Base-by-base conservation (phyloP, 1,140 invertebrate species). In the Ooceraea biroi region DNA sequence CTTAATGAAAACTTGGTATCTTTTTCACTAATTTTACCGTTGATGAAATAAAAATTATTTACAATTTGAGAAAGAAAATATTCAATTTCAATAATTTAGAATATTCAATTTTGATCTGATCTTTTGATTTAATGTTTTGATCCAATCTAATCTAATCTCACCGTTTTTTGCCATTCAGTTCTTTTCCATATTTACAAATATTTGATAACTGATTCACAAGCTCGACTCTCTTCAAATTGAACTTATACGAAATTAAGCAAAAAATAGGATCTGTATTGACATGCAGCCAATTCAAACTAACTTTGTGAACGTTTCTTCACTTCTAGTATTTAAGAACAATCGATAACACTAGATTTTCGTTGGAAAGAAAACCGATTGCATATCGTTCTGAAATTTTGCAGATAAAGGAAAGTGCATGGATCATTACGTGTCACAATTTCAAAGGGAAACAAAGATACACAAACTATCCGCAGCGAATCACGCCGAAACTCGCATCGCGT, bases 41-140 rank as follows among this genome's bases (percentile, higher is more conserved):
- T 65, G 12, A 50, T 4, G 44, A 14, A 60, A 27, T 50, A 12
- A 25, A 41, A 74, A 46, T 25, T n/a, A n/a, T 1, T 27, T 58
- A 10, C 30, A 76, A 76, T 76, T 63, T 22, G 60, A 0, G 17
- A 25, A 30, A 14, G n/a, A 76, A n/a, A n/a, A 63, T 8, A 19
- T 46, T 48, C 36, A 12, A 30, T 30, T 50, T 46, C 3, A 48
- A 63, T 22, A 19, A 4, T 5, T 22, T 52, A 17, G 4, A 1
- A 10, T 5, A 44, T 30, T 61, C n/a, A 19, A 74, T 74, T 17
- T 60, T 36, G n/a, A 36, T 36, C 7, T 36, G 7, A 36, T 36
- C 36, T 2, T 3, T 36, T 36, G 36, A 36, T 36, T 36, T 36
- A 36, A 36, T 36, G 2, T 36, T 36, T 36, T 36, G 2, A 36